These are phyloP conservation scores for Alectura lathami DNA, from an alignment of 2,113 vertebrate species.

Conservation along the genomic window DNA sequence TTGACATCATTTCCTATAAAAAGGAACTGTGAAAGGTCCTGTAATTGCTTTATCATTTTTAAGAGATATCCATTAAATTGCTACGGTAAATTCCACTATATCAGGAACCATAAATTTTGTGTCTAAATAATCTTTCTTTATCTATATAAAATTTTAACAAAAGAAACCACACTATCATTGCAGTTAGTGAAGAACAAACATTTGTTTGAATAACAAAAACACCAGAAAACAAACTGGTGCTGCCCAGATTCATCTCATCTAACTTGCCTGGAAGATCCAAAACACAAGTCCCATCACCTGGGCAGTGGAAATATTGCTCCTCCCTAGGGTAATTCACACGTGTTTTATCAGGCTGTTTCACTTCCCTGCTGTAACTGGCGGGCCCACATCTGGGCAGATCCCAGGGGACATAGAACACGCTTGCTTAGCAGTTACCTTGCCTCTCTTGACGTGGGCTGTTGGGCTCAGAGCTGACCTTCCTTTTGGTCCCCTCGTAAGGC, in stretches of 20 bases:
- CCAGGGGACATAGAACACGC: not conserved
- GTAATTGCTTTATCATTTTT: slow-evolving; percentile 21
- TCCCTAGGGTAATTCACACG: not conserved
- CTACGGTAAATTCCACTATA: slow-evolving; percentile 9
- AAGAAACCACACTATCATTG: not conserved
- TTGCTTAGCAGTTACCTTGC: slow-evolving; percentile 68
- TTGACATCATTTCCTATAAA: not conserved
- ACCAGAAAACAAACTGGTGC: not conserved
- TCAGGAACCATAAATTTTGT: slow-evolving; percentile 11
- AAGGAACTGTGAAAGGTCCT: slow-evolving; percentile 1
- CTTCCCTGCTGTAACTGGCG: not conserved
- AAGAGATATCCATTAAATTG: slow-evolving; percentile 20
- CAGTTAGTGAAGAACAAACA: not conserved
- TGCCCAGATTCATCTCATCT: not conserved
- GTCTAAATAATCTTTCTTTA: not conserved
- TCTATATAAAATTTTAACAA: not conserved
- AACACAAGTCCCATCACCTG: not conserved
- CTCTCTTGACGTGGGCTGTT: slow-evolving; percentile 78
- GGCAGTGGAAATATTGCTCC: not conserved
- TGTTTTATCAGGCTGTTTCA: not conserved
- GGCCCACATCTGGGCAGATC: not conserved
- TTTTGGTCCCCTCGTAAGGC: slow-evolving; percentile 60
- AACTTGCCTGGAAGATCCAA: not conserved
- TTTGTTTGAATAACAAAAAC: too few species aligned
- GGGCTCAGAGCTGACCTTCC: slow-evolving; percentile 84